Percentiles rank a stretch among this genome's conserved stretches.
Evolutionary conservation across 2,113 vertebrate species (phyloP).

Genomic region (Drymodes brunneopygia): DNA sequence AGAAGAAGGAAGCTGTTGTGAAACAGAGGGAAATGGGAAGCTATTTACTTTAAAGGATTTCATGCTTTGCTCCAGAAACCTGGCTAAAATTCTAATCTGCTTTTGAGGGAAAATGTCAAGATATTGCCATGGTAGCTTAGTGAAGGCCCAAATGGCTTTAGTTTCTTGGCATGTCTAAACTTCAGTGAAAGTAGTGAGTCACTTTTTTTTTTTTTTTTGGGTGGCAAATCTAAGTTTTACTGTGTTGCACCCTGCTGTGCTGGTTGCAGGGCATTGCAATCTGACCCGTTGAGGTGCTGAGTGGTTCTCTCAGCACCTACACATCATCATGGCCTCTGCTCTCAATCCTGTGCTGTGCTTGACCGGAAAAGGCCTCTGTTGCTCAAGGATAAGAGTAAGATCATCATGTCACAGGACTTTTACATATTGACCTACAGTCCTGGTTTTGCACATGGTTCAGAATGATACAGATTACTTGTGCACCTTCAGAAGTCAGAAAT

Average conservation of each 20-base stretch:
- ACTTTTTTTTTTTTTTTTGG: background rate
- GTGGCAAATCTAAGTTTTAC: background rate
- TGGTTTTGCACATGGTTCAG: background rate
- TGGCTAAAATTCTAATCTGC: constrained; percentile 49
- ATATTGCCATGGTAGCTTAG: background rate
- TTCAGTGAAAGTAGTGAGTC: background rate
- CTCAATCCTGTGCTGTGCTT: rapidly evolving
- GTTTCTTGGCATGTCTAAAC: background rate
- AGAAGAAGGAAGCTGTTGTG: constrained; percentile 52
- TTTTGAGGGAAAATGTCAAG: constrained; percentile 59
- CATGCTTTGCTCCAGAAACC: constrained; percentile 61
- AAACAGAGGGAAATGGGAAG: constrained; percentile 54
- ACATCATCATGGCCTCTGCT: background rate
- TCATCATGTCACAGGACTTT: background rate
- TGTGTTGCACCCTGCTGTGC: background rate
- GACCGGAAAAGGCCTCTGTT: background rate
- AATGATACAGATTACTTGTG: background rate
- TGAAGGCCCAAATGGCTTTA: background rate
- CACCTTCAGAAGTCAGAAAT: background rate
- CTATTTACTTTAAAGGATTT: constrained; percentile 65
- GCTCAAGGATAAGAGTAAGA: background rate
- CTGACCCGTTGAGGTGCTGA: background rate
- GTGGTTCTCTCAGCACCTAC: background rate
- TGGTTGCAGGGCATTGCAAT: background rate
- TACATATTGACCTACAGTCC: background rate